Evolutionary conservation across 2,797 vertebrate species (phyloP).

Genomic region (Labeo calbasu): DNA sequence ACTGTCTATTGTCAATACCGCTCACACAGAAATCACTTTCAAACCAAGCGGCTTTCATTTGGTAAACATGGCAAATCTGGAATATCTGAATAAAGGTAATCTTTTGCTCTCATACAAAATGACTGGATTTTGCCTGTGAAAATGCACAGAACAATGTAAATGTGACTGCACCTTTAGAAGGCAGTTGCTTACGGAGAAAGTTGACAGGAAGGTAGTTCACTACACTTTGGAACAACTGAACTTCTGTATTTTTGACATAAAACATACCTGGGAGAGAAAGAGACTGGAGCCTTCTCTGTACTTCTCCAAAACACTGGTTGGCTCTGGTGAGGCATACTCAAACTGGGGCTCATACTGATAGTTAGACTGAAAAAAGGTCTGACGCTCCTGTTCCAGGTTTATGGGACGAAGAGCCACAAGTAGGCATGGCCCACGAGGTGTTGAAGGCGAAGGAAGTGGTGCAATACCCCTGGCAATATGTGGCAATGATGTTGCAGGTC

Average conservation of each 20-base stretch:
- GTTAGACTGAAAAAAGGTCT: constrained; percentile 86
- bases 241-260: background rate
- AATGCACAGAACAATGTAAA: background rate
- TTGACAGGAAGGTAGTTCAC: background rate
- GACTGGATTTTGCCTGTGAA: background rate
- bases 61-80: background rate
- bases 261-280: constrained; percentile 89
- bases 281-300: constrained; percentile 89
- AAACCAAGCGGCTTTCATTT: background rate
- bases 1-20: background rate
- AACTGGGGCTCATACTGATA: constrained; percentile 94
- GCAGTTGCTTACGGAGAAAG: background rate
- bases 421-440: constrained; percentile 80
- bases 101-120: too few relatives aligned
- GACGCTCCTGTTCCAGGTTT: constrained; percentile 87
- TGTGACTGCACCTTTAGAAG: background rate
- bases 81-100: background rate
- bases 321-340: constrained; percentile 85
- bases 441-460: constrained; percentile 47
- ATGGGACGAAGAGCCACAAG: constrained; percentile 89
- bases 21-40: background rate
- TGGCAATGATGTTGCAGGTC: constrained; percentile 87
- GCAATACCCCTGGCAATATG: constrained; percentile 80
- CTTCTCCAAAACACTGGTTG: constrained; percentile 86
- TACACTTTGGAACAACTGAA: background rate